Evolutionary conservation across 2,113 vertebrate species (phyloP), one percentile per base, ranked within the genome.

Genomic region (Notiomystis cincta): DNA sequence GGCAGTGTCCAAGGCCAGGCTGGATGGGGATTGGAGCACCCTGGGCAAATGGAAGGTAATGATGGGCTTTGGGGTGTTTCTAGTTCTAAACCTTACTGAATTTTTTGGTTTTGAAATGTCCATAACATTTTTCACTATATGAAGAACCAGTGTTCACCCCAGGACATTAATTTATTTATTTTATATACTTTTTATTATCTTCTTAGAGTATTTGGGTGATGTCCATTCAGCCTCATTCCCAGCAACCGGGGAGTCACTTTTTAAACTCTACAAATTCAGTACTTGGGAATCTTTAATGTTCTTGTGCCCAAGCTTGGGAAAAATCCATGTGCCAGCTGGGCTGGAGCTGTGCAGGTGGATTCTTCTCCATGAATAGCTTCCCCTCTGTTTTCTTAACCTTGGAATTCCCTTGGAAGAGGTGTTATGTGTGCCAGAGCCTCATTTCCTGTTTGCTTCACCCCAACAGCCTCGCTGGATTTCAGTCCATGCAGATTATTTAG

Each of bases 1-100:
- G 60, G 31, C 0, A n/a, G 19, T 81, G 44, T 0, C 60, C 60
- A 17, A 58, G 28, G 44, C 10, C 77, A 38, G 67, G 15, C 0
- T 77, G 61, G 61, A 27, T 0, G 0, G 13, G 7, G 11, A 5
- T 45, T 14, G 67, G 44, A 70, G 20, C 40, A 54, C 0, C 19
- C 47, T 87, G 65, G 65, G 28, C 3, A 0, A 8, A 47, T 19
- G 54, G 23, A 1, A 78, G 25, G 17, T 27, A 51, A 13, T 57
- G 31, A 8, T 73, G 33, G 7, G 33, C 16, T 75, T n/a, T 60
- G 38, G 13, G 45, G 2, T 58, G 20, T 35, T 35, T 54, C 47
- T 30, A 24, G 33, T 47, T 13, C 40, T 40, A 17, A 67, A 7
- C n/a, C 17, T 35, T 3, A 14, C 33, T 60, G 38, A 38, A 5